Base-by-base conservation (phyloP, 1,140 invertebrate species). In the Wiebesia pumilae region DNA sequence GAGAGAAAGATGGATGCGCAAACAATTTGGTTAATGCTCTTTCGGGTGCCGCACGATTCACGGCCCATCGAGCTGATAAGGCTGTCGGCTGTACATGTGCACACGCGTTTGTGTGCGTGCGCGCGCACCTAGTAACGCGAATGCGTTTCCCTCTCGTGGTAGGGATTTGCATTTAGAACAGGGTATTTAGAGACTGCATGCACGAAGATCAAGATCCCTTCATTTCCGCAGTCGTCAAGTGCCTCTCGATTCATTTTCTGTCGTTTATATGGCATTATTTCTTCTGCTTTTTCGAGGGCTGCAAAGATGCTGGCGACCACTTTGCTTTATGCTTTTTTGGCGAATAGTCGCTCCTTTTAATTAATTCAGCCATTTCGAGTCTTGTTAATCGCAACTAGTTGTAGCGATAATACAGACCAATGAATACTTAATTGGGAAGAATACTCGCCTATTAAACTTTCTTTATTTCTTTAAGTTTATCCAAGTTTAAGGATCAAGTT, bases 141-240 rank as follows among this genome's bases (percentile, higher is more conserved):
- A 85, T 38, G 62, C 79, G 65, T 67, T 86, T 82, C 54, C 84
- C 85, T 88, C 90, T 89, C 88, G 89, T 75, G 80, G 65, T 35
- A 69, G 84, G 88, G 88, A 90, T 91, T 91, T 91, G 88, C 90
- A 90, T 91, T 90, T 90, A 91, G 88, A 90, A 87, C 83, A 88
- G 85, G 85, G 77, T 89, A 87, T 89, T 90, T 91, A 90, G 88
- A 84, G 83, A 51, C 73, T 69, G 14, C 67, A 69, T 81, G 75
- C 47, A 47, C 38, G 35, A 79, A 89, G 87, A 86, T 82, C 85
- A 77, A 78, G 81, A 81, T 33, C 78, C 35, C 86, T 83, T 85
- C 87, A 73, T 87, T 88, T 89, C 86, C 87, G 62, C 30, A 81
- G 24, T 62, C 62, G 30, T 62, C 27, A 80, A 80, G 78, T 38